Conservation (phyloP, 2,797 vertebrate genomes). For the Alfaro cultratus region DNA sequence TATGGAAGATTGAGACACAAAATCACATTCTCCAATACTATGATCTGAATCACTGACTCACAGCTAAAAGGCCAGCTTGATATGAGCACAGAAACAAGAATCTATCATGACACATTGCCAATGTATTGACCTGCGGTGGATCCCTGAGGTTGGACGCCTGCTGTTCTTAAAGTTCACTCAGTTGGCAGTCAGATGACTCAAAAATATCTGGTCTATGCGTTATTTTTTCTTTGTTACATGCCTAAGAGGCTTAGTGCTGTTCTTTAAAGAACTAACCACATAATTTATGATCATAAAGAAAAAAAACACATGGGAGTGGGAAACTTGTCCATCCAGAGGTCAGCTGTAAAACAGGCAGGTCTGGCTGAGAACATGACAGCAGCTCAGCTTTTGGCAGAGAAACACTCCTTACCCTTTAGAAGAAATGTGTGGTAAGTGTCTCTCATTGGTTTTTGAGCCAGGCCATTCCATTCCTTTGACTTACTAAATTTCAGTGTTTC, state of each 20-base stretch:
- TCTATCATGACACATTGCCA: slow-evolving; percentile 64
- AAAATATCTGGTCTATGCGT: slow-evolving; percentile 19
- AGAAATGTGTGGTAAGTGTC: slow-evolving; percentile 56
- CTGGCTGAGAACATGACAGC: slow-evolving; percentile 33
- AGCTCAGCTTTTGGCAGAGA: slow-evolving; percentile 38
- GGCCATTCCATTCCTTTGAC: slow-evolving; percentile 67
- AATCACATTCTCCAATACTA: slow-evolving; percentile 50
- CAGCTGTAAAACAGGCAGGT: slow-evolving; percentile 44
- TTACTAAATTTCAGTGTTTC: slow-evolving; percentile 49
- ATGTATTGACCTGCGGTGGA: slow-evolving; percentile 63
- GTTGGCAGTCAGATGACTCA: slow-evolving; percentile 37
- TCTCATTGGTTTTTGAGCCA: slow-evolving; percentile 57
- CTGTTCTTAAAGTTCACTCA: slow-evolving; percentile 28
- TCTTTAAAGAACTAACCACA: slow-evolving; percentile 15
- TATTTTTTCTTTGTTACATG: not conserved
- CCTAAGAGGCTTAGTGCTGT: slow-evolving; percentile 5
- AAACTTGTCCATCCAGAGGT: slow-evolving; percentile 36
- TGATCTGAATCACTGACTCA: slow-evolving; percentile 67
- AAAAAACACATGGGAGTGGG: slow-evolving; percentile 2
- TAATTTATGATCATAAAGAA: slow-evolving; percentile 12
- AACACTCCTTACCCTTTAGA: slow-evolving; percentile 46
- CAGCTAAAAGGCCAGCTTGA: slow-evolving; percentile 65
- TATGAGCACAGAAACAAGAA: slow-evolving; percentile 55
- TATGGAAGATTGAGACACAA: slow-evolving; percentile 53
- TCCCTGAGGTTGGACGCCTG: slow-evolving; percentile 41